Percentiles rank a stretch among this genome's conserved stretches.
Conservation (phyloP, 2,797 vertebrate genomes). For the Molossus alvarezi region DNA sequence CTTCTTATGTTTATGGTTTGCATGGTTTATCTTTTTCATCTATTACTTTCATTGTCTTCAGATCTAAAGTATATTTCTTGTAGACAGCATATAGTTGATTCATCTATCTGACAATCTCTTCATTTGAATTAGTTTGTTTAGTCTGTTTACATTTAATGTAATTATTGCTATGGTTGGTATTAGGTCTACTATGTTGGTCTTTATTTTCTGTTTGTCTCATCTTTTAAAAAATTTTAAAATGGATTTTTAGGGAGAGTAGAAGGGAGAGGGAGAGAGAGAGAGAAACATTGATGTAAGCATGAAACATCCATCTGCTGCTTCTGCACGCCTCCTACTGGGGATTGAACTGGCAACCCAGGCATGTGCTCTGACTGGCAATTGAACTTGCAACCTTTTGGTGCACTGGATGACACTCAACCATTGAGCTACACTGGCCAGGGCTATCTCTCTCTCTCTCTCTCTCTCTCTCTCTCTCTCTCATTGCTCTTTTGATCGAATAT, state of each 20-base stretch:
- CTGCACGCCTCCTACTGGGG: no score
- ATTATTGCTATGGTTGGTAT: conserved; percentile 27
- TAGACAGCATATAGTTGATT: background rate
- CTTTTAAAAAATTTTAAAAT: background rate
- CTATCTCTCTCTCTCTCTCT: background rate
- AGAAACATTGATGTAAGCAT: no score
- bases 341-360: no score
- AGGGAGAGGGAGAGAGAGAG: no score
- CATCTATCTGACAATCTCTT: conserved; percentile 3
- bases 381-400: no score
- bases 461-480: background rate
- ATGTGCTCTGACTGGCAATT: no score
- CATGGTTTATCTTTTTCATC: background rate
- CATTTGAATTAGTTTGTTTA: conserved; percentile 33
- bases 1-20: background rate
- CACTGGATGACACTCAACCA: no score
- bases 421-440: no score
- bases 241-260: no score
- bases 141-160: conserved; percentile 50
- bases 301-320: no score
- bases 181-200: background rate
- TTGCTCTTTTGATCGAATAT: conserved; percentile 49
- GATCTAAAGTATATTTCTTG: conserved; percentile 23
- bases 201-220: conserved; percentile 5
- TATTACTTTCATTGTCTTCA: background rate